Evolutionary conservation across 2,888 invertebrate species (phyloP), one percentile per base, ranked within the genome.

Genomic region (Drosophila neotestacea): DNA sequence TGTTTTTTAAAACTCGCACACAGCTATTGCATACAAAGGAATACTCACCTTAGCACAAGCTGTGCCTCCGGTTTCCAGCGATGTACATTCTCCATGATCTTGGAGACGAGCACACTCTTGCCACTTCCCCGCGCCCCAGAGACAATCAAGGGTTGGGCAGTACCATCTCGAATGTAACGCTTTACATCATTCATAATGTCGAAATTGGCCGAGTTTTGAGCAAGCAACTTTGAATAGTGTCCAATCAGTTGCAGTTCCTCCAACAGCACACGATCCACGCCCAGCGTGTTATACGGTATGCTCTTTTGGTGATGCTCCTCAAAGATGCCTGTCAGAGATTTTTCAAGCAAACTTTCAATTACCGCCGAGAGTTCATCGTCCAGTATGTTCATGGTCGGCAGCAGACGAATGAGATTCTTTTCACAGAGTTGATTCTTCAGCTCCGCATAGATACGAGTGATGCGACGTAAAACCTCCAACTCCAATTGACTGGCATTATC

Each of bases 41-140:
- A 0, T 0, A 59, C 70, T 56, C 69, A 93, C 93, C 93, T 91
- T 41, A 93, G 80, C 38, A 93, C 85, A 27, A 95, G 93, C 34
- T 94, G 94, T 4, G 95, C 93, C 89, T 95, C 95, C 1, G 95
- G 95, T 68, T 94, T 93, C 94, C 95, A 95, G 41, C 94, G 92
- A 52, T 95, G 94, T 63, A 95, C 94, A 52, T 94, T 94, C 51
- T 95, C 94, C 51, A 95, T 95, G 9, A 96, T 95, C 73, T 96
- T 94, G 1, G 97, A 96, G 39, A 96, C 94, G 6, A 97, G 93
- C 0, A 96, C 96, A 4, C 96, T 96, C 92, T 97, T 97, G 0
- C 97, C 97, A 91, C 96, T 96, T 10, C 97, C 97, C n/a, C 95
- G 94, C 30, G 95, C 94, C 0, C 97, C 97, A 70, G 96, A 95